phyloP scores from a whole-genome alignment of 1,140 invertebrate species.

The Psilanteris sp. region DNA sequence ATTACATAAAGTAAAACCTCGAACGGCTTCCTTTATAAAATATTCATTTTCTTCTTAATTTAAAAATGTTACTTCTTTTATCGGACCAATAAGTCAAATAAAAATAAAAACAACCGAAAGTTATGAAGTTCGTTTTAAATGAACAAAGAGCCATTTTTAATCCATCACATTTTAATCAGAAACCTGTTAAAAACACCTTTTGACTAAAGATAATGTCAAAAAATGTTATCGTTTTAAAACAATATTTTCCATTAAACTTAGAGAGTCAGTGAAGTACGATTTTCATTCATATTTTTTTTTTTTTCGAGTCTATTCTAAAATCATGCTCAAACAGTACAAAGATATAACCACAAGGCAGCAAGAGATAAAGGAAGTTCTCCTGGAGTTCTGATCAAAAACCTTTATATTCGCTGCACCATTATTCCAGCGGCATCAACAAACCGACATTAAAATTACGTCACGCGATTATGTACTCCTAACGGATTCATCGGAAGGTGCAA shows the following conservation, averaged over 20 bases:
- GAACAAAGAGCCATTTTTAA: constrained; percentile 10
- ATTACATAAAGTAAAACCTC: no score
- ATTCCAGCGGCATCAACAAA: constrained; percentile 21
- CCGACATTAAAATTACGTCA: constrained; percentile 49
- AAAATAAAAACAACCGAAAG: neutral
- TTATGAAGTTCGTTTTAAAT: neutral
- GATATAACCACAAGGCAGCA: constrained; percentile 16
- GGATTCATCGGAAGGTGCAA: constrained; percentile 38
- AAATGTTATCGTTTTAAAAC: constrained; percentile 28
- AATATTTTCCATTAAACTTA: constrained; percentile 27
- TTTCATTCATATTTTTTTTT: constrained; percentile 1
- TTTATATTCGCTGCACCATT: constrained; percentile 12
- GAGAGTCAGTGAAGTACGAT: neutral
- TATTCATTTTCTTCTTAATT: no score
- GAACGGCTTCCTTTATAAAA: no score
- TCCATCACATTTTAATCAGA: constrained; percentile 19
- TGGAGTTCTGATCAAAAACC: constrained; percentile 22
- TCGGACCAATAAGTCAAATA: neutral
- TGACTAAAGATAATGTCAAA: constrained; percentile 6
- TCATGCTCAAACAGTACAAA: constrained; percentile 21
- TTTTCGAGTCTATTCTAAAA: neutral
- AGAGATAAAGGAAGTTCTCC: constrained; percentile 21
- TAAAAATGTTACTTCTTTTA: neutral
- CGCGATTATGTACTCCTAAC: constrained; percentile 24
- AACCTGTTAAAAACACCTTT: constrained; percentile 6